phyloP scores from a whole-genome alignment of 2,797 vertebrate species.

The Platalea minor region DNA sequence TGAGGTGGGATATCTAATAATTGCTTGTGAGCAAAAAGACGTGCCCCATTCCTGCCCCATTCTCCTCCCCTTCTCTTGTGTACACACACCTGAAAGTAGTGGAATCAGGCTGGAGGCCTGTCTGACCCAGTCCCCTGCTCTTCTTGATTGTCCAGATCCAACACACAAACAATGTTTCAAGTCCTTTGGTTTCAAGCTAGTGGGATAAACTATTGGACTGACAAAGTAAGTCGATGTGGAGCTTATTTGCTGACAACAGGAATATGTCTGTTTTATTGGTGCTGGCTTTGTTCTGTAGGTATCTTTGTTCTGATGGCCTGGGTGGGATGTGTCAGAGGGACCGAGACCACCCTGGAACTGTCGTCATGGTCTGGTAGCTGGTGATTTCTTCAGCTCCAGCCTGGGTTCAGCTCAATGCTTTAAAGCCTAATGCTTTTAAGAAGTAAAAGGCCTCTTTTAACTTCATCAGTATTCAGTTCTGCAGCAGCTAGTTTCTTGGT shows the following conservation, averaged over 20 bases:
- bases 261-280: neutral
- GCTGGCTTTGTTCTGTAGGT: neutral
- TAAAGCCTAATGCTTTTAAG: neutral
- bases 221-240: neutral
- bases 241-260: neutral
- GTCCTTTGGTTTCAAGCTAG: neutral
- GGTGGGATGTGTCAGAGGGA: neutral
- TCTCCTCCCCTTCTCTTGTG: neutral
- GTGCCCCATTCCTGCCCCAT: neutral
- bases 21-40: neutral
- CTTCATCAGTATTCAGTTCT: neutral
- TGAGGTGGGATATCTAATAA: neutral
- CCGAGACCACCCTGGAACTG: neutral
- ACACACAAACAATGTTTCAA: neutral
- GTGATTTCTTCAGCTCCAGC: neutral
- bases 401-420: neutral
- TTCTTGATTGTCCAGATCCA: neutral
- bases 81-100: neutral
- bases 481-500: neutral
- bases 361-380: neutral
- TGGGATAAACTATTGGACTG: neutral
- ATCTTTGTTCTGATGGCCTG: neutral
- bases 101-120: neutral
- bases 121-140: neutral
- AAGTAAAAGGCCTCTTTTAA: neutral